A percentile compares a stretch with the other conserved stretches of the same genome.
Conservation (phyloP, 64 coral and sea anemone species). For the Montipora foliosa region DNA sequence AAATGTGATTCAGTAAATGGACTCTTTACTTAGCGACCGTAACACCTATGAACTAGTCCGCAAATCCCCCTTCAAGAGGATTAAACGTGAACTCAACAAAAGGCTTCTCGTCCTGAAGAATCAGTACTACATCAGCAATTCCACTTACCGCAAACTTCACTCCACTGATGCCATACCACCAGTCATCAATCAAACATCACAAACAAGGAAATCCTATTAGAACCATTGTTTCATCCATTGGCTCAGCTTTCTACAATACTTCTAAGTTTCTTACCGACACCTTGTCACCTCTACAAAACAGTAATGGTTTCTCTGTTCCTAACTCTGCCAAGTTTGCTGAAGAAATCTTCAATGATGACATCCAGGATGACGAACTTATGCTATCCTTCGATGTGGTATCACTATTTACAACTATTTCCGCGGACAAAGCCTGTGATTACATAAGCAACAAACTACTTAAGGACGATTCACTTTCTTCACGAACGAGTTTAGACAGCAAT, state of each 20-base stretch:
- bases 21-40: not conserved
- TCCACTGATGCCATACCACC: not conserved
- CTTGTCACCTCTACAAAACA: slow-evolving; percentile 30
- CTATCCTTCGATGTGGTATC: slow-evolving; percentile 44
- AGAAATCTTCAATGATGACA: slow-evolving; percentile 9
- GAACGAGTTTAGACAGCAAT: no score
- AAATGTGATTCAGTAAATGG: slow-evolving; percentile 45
- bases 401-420: slow-evolving; percentile 55
- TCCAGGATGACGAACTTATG: not conserved
- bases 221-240: not conserved
- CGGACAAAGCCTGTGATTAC: slow-evolving; percentile 41
- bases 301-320: slow-evolving; percentile 36
- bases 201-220: slow-evolving; percentile 23
- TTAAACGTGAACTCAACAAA: not conserved
- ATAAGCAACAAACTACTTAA: slow-evolving; percentile 18
- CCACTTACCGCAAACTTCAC: slow-evolving; percentile 7
- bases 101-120: slow-evolving; percentile 20
- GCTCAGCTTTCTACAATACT: not conserved
- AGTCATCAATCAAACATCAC: slow-evolving; percentile 11
- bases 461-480: slow-evolving; percentile 8
- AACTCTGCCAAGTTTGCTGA: slow-evolving; percentile 26
- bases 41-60: slow-evolving; percentile 4
- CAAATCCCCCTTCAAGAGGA: slow-evolving; percentile 21
- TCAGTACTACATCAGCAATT: not conserved
- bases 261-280: slow-evolving; percentile 4